Conservation (phyloP, 1,140 invertebrate species). For the Druon quercuslanigerum region DNA sequence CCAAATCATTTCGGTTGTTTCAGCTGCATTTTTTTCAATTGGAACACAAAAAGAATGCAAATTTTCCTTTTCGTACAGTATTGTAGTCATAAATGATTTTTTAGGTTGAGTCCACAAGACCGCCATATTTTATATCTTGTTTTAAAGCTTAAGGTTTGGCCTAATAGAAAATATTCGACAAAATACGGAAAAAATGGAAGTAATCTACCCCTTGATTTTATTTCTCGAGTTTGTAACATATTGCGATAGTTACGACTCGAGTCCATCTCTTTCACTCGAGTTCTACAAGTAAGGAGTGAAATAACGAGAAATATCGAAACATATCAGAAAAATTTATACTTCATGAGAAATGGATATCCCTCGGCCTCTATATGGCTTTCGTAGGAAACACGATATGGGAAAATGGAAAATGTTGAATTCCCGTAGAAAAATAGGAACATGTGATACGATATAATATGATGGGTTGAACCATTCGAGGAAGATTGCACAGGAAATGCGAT, state of each 20-base stretch:
- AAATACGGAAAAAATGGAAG: too few relatives aligned
- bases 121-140: too few relatives aligned
- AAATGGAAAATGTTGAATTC: background rate
- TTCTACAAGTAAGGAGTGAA: background rate
- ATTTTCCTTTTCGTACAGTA: too few relatives aligned
- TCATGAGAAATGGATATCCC: constrained; percentile 4
- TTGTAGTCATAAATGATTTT: too few relatives aligned
- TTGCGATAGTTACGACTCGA: background rate
- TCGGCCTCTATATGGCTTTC: constrained; percentile 1
- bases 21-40: too few relatives aligned
- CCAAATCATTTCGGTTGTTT: too few relatives aligned
- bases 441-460: constrained; percentile 28
- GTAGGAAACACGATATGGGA: constrained; percentile 22
- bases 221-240: background rate
- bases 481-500: constrained; percentile 20
- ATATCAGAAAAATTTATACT: constrained; percentile 8
- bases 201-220: background rate
- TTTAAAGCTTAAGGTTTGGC: too few relatives aligned
- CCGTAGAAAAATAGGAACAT: constrained; percentile 18
- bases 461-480: constrained; percentile 14
- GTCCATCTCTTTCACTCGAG: constrained; percentile 1
- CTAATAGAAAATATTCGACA: too few relatives aligned
- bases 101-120: too few relatives aligned
- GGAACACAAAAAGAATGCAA: too few relatives aligned
- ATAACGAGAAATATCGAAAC: background rate